phyloP scores from a whole-genome alignment of 2,113 vertebrate genomes.

The Platanista minor region DNA sequence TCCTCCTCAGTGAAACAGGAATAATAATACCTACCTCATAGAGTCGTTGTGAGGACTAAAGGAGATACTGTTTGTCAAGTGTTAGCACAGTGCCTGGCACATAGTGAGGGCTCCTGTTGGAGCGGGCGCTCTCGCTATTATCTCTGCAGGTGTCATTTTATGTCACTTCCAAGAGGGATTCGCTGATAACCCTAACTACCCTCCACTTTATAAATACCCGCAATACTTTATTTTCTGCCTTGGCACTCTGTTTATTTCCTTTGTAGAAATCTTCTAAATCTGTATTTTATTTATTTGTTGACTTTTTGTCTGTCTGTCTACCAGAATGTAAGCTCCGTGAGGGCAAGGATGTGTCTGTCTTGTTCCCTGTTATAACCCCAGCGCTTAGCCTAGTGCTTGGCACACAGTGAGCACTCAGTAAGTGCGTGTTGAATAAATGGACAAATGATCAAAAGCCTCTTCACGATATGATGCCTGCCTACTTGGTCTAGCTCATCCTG shows the following conservation, averaged over 20 bases:
- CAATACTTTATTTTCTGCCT: background rate
- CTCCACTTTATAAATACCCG: background rate
- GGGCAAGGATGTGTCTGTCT: constrained; percentile 48
- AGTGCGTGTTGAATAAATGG: background rate
- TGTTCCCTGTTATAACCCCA: background rate
- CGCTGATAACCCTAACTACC: background rate
- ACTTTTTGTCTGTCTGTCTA: background rate
- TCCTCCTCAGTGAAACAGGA: constrained; percentile 22
- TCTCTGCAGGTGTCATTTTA: background rate
- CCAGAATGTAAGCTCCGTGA: constrained; percentile 63
- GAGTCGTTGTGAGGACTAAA: background rate
- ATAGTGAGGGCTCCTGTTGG: no score
- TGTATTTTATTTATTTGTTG: constrained; percentile 42
- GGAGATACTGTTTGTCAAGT: background rate
- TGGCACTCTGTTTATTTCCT: constrained; percentile 6
- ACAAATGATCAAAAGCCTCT: background rate
- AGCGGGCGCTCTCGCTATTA: background rate
- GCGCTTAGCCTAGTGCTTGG: background rate
- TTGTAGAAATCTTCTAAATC: background rate
- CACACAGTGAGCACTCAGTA: background rate
- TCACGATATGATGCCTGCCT: background rate
- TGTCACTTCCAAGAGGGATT: background rate
- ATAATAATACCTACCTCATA: constrained; percentile 68
- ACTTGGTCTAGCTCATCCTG: background rate
- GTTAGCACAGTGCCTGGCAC: background rate